Conservation (phyloP, 1,140 invertebrate species). For the Sinonovacula constricta region DNA sequence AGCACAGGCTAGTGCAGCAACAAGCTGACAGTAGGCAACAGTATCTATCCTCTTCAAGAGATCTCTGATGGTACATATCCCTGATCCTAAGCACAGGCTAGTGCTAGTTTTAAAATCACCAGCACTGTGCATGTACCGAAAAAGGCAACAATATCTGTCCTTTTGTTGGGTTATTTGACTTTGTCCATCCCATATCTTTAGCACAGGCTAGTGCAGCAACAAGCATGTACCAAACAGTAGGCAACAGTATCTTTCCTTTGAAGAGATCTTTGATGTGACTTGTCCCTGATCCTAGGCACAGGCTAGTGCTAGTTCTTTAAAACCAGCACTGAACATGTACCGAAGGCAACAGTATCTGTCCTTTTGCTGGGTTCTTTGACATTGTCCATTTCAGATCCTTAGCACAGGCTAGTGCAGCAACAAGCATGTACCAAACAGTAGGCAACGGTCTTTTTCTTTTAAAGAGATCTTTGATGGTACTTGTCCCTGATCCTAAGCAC, state of each 20-base stretch:
- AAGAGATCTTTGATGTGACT: background rate
- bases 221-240: background rate
- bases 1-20: conserved; percentile 14
- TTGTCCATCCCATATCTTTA: too few species aligned
- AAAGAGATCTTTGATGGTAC: too few species aligned
- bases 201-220: background rate
- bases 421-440: background rate
- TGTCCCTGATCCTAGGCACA: background rate
- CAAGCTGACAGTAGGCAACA: too few species aligned
- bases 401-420: background rate
- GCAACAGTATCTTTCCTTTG: background rate
- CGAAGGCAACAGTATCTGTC: background rate
- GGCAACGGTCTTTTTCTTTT: background rate
- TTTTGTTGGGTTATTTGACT: too few species aligned
- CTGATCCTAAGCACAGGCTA: too few species aligned
- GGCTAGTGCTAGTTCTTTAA: background rate
- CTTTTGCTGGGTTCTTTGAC: background rate
- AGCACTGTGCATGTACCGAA: too few species aligned
- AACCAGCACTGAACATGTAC: background rate
- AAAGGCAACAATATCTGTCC: too few species aligned
- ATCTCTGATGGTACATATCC: too few species aligned
- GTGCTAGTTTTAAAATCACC: too few species aligned
- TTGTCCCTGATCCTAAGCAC: too few species aligned
- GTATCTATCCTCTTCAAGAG: too few species aligned
- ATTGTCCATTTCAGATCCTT: background rate